Conservation (phyloP, 2,113 vertebrate species). For the Passerina amoena region DNA sequence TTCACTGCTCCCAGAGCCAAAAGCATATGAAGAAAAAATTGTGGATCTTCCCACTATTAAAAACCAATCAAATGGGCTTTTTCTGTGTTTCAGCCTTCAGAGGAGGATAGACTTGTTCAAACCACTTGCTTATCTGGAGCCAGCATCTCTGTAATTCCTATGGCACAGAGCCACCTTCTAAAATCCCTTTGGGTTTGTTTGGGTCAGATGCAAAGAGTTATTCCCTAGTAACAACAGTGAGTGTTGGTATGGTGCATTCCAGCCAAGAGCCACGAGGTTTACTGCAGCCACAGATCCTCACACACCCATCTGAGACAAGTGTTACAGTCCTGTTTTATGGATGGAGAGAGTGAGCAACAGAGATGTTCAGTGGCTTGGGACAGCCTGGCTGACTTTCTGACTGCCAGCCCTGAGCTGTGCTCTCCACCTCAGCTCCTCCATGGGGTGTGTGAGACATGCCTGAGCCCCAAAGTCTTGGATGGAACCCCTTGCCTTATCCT, state of each 20-base stretch:
- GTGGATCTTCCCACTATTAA: neutral
- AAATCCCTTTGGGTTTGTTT: neutral
- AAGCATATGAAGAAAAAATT: neutral
- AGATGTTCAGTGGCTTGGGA: neutral
- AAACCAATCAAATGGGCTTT: neutral
- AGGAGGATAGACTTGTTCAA: neutral
- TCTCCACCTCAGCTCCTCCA: neutral
- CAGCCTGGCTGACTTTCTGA: neutral
- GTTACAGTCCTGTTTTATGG: neutral
- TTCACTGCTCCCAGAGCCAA: slow-evolving; percentile 18
- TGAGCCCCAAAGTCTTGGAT: neutral
- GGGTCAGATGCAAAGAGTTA: slow-evolving; percentile 2
- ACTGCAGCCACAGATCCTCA: slow-evolving; percentile 1
- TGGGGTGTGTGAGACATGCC: neutral
- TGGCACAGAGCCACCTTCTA: neutral
- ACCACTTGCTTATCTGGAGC: neutral
- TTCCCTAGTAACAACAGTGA: neutral
- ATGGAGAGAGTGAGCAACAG: neutral
- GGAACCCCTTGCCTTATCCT: neutral
- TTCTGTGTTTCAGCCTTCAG: neutral
- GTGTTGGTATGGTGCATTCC: neutral
- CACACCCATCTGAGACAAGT: slow-evolving; percentile 38
- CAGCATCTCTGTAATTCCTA: neutral
- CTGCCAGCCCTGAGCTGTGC: neutral
- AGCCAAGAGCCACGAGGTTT: slow-evolving; percentile 2